Base-by-base conservation (phyloP, 2,797 vertebrate genomes). In the Lophius americanus region DNA sequence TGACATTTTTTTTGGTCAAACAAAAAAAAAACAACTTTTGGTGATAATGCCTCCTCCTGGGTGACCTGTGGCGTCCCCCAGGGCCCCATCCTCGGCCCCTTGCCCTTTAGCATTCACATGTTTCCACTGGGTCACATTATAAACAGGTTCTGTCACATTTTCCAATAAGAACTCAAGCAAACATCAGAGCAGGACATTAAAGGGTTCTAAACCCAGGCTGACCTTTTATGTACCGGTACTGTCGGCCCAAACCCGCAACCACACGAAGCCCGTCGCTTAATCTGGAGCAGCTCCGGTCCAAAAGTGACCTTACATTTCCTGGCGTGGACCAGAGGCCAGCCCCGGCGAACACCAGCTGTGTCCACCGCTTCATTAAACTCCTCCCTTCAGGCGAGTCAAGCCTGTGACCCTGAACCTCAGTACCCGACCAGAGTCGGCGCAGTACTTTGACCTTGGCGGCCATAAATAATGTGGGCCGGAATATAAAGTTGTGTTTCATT, bases 341-440 rank as follows among this genome's bases (percentile, higher is more conserved):
- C 92, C 92, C 74, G 82, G 85, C 81, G 74, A 82, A 74, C 85
- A 92, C 90, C 93, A 93, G 92, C 91, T 95, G 93, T 88, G 89
- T 85, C 79, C 71, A 82, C 91, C 82, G 94, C 89, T 92, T 93
- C 92, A 94, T 93, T 95, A 93, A 84, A 80, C 88, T 81, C 52
- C 82, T 86, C 89, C 84, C 91, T 90, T 59, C 54, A 86, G 91
- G 91, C 89, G 56, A 80, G 85, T 81, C 74, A 84, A 23, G 82
- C 67, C 69, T 46, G 33, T 88, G 89, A 93, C 92, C 91, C 90
- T 84, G 83, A 84, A 87, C 80, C 81, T 82, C 73, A 64, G 57
- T 70, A 75, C 73, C 56, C 32, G 6, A 64, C 81, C 70, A 73
- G 64, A 73, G 70, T 58, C 76, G 79, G 71, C 84, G 76, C 73